Evolutionary conservation across 1,140 invertebrate species (phyloP).

Genomic region (Bombus difficillimus): DNA sequence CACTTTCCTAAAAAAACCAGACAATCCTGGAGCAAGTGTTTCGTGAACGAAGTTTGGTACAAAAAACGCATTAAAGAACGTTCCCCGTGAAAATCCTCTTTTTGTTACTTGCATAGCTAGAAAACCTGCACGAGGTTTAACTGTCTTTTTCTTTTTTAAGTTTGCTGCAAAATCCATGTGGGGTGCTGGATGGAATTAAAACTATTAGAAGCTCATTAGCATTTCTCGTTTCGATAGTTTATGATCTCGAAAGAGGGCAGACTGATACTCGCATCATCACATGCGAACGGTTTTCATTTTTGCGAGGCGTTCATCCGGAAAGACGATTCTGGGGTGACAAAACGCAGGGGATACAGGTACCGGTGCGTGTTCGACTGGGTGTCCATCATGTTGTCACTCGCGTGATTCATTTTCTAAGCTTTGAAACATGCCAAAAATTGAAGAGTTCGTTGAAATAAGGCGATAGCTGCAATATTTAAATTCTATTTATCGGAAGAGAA

Average conservation of each 20-base stretch:
- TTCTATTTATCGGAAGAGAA: no score
- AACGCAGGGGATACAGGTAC: conserved; percentile 74
- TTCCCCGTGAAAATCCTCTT: neutral
- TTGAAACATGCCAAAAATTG: neutral
- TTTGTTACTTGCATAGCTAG: neutral
- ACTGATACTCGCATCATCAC: conserved; percentile 59
- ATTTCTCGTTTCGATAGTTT: conserved; percentile 61
- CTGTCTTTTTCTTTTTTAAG: neutral
- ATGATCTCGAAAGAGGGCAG: conserved; percentile 65
- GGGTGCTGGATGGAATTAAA: conserved; percentile 10
- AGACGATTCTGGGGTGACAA: conserved; percentile 73
- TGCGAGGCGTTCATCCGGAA: conserved; percentile 78
- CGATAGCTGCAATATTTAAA: no score
- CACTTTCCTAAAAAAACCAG: conserved; percentile 17
- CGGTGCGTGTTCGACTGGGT: conserved; percentile 1
- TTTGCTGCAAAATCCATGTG: neutral
- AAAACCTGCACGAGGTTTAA: neutral
- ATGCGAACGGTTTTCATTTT: conserved; percentile 73
- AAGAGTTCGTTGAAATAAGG: neutral
- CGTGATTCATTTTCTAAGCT: conserved; percentile 7
- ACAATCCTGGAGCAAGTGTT: conserved; percentile 29
- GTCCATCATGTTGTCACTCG: conserved; percentile 14
- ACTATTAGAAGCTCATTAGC: conserved; percentile 74
- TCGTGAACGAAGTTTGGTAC: conserved; percentile 53
- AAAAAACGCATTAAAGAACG: neutral